phyloP scores from a whole-genome alignment of 2,888 invertebrate species.

The Tuta absoluta region DNA sequence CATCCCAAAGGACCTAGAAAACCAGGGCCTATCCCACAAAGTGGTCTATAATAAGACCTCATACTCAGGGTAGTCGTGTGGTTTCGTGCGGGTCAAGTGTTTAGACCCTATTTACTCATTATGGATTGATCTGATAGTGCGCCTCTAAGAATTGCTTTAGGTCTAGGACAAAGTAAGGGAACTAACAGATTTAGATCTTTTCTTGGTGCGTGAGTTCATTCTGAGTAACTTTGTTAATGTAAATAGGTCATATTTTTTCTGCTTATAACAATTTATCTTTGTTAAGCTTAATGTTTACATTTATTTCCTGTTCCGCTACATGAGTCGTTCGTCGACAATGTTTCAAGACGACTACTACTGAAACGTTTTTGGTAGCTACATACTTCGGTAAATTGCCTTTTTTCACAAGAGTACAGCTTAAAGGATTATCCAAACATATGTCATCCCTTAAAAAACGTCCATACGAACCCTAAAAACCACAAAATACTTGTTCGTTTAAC shows the following conservation, averaged over 20 bases:
- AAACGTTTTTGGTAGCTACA: neutral
- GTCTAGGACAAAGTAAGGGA: conserved; percentile 13
- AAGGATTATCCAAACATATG: conserved; percentile 9
- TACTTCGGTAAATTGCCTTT: neutral
- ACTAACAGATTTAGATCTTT: conserved; percentile 1
- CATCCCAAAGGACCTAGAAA: neutral
- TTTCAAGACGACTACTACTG: too few relatives aligned
- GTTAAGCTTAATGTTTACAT: neutral
- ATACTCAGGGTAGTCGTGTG: conserved; percentile 73
- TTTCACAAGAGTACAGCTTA: neutral
- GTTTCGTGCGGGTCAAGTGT: conserved; percentile 69
- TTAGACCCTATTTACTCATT: conserved; percentile 43
- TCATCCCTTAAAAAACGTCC: conserved; percentile 24
- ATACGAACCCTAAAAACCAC: conserved; percentile 59
- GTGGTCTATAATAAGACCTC: neutral
- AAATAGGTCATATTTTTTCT: conserved; percentile 3
- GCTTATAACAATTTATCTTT: neutral
- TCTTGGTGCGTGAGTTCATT: conserved; percentile 15
- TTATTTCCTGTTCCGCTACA: neutral
- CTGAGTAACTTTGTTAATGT: conserved; percentile 7
- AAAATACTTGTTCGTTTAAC: conserved; percentile 78
- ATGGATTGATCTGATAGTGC: conserved; percentile 25
- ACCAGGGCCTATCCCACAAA: neutral
- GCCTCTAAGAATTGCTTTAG: conserved; percentile 2
- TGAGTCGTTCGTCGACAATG: neutral